A percentile compares a stretch with the other conserved stretches of the same genome.
phyloP scores from a whole-genome alignment of 2,113 vertebrate species.

The Camelus dromedarius region DNA sequence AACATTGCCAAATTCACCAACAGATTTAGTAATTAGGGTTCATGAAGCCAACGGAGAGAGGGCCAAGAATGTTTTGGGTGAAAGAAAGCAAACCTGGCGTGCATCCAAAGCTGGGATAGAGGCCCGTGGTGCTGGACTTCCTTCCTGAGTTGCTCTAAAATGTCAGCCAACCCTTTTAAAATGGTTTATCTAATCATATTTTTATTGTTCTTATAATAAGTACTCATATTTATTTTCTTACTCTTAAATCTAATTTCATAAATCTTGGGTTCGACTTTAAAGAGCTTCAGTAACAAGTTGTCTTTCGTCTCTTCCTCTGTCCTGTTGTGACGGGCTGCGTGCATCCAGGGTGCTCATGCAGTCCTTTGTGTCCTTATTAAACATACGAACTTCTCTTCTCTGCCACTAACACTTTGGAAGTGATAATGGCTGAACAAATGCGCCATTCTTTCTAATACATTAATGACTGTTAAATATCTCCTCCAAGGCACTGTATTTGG shows the following conservation, averaged over 20 bases:
- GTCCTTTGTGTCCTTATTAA: neutral
- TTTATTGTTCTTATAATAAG: neutral
- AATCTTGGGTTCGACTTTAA: neutral
- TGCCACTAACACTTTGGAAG: neutral
- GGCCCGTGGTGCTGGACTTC: neutral
- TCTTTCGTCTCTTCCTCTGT: neutral
- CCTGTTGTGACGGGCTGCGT: neutral
- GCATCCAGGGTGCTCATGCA: neutral
- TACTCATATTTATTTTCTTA: neutral
- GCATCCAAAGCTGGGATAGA: neutral
- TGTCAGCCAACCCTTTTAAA: neutral
- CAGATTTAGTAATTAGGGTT: neutral
- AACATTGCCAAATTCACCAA: neutral
- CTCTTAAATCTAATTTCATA: neutral
- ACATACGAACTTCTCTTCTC: neutral
- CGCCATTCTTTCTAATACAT: neutral
- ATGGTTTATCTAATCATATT: neutral
- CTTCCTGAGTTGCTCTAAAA: neutral
- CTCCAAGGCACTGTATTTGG: neutral
- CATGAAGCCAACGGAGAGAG: neutral
- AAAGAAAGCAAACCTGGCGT: neutral
- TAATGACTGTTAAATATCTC: neutral
- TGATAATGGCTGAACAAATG: neutral
- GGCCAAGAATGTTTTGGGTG: neutral
- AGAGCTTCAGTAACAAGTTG: neutral